Evolutionary conservation across 2,888 invertebrate species (phyloP), one percentile per base, ranked within the genome.

Genomic region (Rhamnusium bicolor): DNA sequence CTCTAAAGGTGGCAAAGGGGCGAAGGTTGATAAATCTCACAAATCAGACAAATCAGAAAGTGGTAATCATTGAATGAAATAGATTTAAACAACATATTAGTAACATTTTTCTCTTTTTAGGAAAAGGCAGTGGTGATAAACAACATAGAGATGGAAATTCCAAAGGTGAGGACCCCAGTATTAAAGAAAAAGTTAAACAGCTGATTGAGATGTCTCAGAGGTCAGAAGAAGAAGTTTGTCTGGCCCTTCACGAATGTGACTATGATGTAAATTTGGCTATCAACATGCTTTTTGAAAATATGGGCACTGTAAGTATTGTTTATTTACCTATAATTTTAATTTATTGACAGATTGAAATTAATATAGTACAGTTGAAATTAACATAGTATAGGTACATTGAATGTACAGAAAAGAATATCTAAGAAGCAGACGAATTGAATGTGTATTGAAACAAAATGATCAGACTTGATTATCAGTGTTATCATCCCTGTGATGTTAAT

Each of bases 161-260:
- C 24, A 87, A 88, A 81, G 88, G 88, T 69, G 92, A 92, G 78
- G 92, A 93, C 85, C 90, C 91, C 69, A 89, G 90, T 76, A 87
- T 93, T 69, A 90, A 91, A 84, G 91, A 91, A 18, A 92, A 94
- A 89, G 95, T 97, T 78, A 92, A 92, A 84, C 93, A 94, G 89
- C 91, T 97, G 78, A 95, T 97, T 92, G 97, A 97, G 87, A 93
- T 96, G 91, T 97, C 98, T 69, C 93, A 95, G 82, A 94, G 95
- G 85, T 92, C 95, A 67, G 95, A 96, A 87, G 97, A 97, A 87
- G 96, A 96, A 89, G 97, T 96, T 69, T 94, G 95, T 85, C 94
- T 96, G 87, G 98, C 97, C 74, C 92, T 98, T 71, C 95, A 97
- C 87, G 98, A 98, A 90, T 94, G 95, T 85, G 96, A 97, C 89